Percentiles rank a stretch among this genome's conserved stretches.
Evolutionary conservation across 2,888 invertebrate species (phyloP).

Genomic region (Drosophila stalkeri): DNA sequence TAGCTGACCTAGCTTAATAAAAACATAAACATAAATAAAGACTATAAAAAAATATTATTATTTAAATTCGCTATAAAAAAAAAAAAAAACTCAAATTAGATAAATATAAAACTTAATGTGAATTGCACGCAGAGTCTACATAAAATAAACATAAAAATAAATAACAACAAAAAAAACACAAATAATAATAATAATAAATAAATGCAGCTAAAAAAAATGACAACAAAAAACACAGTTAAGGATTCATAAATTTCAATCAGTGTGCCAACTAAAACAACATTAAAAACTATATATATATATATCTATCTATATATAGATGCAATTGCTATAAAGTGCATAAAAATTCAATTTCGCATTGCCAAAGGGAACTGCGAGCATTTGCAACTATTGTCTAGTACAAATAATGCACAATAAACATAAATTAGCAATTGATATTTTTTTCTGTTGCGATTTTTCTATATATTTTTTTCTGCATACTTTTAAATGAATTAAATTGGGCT

Average conservation of each 20-base stretch:
- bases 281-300: slow-evolving; percentile 29
- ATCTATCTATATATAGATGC: slow-evolving; percentile 24
- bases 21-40: slow-evolving; percentile 16
- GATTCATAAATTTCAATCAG: slow-evolving; percentile 75
- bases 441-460: neutral
- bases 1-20: slow-evolving; percentile 7
- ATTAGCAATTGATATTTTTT: slow-evolving; percentile 55
- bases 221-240: slow-evolving; percentile 32
- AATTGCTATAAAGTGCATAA: slow-evolving; percentile 50
- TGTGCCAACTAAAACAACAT: slow-evolving; percentile 60
- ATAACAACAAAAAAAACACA: slow-evolving; percentile 31
- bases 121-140: slow-evolving; percentile 13
- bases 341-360: slow-evolving; percentile 55
- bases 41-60: slow-evolving; percentile 25
- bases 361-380: slow-evolving; percentile 20
- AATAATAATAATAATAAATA: slow-evolving; percentile 33
- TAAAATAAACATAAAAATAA: slow-evolving; percentile 49
- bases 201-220: slow-evolving; percentile 17
- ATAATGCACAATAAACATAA: slow-evolving; percentile 76
- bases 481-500: slow-evolving; percentile 62
- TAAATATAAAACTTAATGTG: slow-evolving; percentile 38
- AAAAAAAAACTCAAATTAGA: slow-evolving; percentile 18
- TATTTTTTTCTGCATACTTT: neutral
- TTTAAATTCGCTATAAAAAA: neutral
- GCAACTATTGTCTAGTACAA: slow-evolving; percentile 43